Evolutionary conservation across 2,113 vertebrate genomes (phyloP), one percentile per base, ranked within the genome.

Genomic region (Leptodactylus fuscus): DNA sequence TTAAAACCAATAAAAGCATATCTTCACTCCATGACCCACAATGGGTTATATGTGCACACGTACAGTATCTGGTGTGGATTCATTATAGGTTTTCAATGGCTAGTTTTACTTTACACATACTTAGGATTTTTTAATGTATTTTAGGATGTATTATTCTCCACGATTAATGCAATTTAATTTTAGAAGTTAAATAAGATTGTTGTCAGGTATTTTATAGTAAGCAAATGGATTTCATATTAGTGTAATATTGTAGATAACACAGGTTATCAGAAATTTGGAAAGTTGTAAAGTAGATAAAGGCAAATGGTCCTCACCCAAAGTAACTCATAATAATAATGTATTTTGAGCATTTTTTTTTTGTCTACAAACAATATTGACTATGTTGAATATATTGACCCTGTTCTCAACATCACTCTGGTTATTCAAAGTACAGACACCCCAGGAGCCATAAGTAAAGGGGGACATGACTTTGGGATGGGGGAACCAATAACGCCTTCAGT

Each of bases 1-100:
- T 65, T 81, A 81, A 81, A 81, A 62, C 60, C 60, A 62, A 81
- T 81, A 67, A 81, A 67, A 81, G 79, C 79, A 67, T 81, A 67
- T 81, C 60, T 48, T 46, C 58, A 20, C 16, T 65, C 38, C 55
- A 69, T 67, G 60, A 67, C 79, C 79, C 60, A 29, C 44, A 81
- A 49, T 32, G 60, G 78, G 65, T 62, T 81, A 67, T 81, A 27
- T 69, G 65, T 38, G 38, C 51, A 76, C 76, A 79, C 53, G 24
- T 60, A 80, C 55, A 44, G 34, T 32, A 27, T 67, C 60, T 32
- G 18, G 1, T 36, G 15, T 69, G 65, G 79, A 81, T 67, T 69
- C n/a, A 81, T 65, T 48, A 69, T 29, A 48, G 27, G 41, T 80
- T 24, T 27, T 34, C 24, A 38, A 34, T 32, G 60, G 12, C 20